Conservation (phyloP, 2,888 invertebrate genomes). For the Chloromyia formosa region DNA sequence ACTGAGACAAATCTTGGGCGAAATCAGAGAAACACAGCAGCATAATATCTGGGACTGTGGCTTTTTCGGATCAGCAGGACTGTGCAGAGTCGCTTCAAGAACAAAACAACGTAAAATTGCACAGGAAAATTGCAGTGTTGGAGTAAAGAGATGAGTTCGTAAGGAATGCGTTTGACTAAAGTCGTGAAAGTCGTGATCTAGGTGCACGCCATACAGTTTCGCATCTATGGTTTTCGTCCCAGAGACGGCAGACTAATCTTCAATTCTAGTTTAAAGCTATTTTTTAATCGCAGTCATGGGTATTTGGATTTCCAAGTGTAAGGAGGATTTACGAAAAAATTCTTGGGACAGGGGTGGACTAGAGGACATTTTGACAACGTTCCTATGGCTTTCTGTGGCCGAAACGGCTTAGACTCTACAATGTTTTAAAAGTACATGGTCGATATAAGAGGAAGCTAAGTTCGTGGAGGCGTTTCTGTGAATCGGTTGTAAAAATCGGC, state of each 20-base stretch:
- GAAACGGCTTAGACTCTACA: no score
- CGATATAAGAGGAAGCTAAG: no score
- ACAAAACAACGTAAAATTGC: constrained; percentile 15
- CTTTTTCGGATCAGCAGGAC: constrained; percentile 3
- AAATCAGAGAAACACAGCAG: constrained; percentile 14
- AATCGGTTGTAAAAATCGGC: no score
- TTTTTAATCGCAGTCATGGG: not conserved
- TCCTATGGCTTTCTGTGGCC: no score
- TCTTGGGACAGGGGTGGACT: not conserved
- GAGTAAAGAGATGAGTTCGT: constrained; percentile 30
- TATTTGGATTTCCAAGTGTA: constrained; percentile 36
- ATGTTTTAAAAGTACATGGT: no score
- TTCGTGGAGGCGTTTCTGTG: no score
- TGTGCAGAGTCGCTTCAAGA: constrained; percentile 13
- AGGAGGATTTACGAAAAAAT: not conserved
- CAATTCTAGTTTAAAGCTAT: constrained; percentile 19
- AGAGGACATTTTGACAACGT: no score
- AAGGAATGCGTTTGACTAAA: constrained; percentile 32
- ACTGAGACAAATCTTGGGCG: constrained; percentile 36
- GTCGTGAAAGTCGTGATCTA: constrained; percentile 40
- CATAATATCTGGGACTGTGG: not conserved
- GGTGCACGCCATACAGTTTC: constrained; percentile 17
- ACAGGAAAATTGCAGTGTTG: constrained; percentile 28
- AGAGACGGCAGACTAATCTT: not conserved
- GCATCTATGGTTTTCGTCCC: not conserved